Evolutionary conservation across 2,888 invertebrate genomes (phyloP).

Genomic region (Drosophila quinaria): DNA sequence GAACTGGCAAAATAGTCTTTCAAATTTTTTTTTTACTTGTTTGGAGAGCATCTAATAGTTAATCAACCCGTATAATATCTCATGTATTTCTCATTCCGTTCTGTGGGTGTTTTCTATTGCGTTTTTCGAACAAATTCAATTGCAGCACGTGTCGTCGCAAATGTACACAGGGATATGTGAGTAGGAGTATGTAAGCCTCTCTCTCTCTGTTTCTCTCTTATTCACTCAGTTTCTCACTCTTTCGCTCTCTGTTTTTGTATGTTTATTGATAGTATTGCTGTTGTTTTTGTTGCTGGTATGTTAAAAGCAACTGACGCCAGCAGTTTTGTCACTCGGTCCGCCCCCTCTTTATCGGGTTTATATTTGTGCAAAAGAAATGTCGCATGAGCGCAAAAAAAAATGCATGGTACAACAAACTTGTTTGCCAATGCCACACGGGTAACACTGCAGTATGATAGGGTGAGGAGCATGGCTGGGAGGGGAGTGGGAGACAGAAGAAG

Average conservation of each 20-base stretch:
- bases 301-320: conserved; percentile 79
- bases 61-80: conserved; percentile 18
- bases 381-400: conserved; percentile 64
- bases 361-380: conserved; percentile 74
- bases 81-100: conserved; percentile 28
- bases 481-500: background rate
- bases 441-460: conserved; percentile 16
- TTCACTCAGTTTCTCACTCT: background rate
- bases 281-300: conserved; percentile 46
- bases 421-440: conserved; percentile 49
- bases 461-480: background rate
- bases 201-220: conserved; percentile 1
- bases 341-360: conserved; percentile 68
- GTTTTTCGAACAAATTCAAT: conserved; percentile 79
- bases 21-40: background rate
- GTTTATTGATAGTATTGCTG: conserved; percentile 41
- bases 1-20: too few species aligned
- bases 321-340: conserved; percentile 52
- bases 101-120: conserved; percentile 74
- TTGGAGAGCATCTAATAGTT: conserved; percentile 27
- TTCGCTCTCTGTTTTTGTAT: conserved; percentile 7
- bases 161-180: conserved; percentile 57
- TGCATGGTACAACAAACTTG: conserved; percentile 77
- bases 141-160: conserved; percentile 76
- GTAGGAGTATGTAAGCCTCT: conserved; percentile 41